Conservation (phyloP, 2,888 invertebrate genomes). For the Epinotia demarniana region DNA sequence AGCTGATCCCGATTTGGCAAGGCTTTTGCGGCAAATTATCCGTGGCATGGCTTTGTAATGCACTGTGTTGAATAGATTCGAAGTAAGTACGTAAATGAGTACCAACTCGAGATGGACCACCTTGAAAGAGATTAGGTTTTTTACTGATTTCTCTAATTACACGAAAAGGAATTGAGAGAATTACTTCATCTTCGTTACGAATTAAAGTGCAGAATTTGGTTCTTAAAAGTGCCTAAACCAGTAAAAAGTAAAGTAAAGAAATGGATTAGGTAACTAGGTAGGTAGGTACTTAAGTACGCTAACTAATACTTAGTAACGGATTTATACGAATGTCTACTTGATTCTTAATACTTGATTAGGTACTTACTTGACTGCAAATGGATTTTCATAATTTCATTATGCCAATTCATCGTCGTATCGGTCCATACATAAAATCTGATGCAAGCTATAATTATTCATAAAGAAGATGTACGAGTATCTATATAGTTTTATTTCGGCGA, state of each 20-base stretch:
- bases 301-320: no score
- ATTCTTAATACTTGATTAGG: neutral
- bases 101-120: constrained; percentile 67
- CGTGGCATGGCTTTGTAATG: constrained; percentile 62
- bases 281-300: neutral
- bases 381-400: neutral
- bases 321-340: no score
- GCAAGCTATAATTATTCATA: neutral
- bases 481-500: constrained; percentile 23
- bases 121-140: constrained; percentile 48
- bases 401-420: neutral
- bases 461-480: neutral
- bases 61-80: constrained; percentile 57
- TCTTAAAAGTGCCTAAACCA: neutral
- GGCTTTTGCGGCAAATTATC: constrained; percentile 69
- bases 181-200: neutral
- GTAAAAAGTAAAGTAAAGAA: neutral
- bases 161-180: neutral
- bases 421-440: neutral
- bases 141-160: neutral
- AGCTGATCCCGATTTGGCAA: constrained; percentile 74
- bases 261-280: neutral
- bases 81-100: constrained; percentile 59
- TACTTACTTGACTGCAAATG: neutral
- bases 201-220: neutral